Evolutionary conservation across 2,888 invertebrate genomes (phyloP).

Genomic region (Lampropteryx suffumata): DNA sequence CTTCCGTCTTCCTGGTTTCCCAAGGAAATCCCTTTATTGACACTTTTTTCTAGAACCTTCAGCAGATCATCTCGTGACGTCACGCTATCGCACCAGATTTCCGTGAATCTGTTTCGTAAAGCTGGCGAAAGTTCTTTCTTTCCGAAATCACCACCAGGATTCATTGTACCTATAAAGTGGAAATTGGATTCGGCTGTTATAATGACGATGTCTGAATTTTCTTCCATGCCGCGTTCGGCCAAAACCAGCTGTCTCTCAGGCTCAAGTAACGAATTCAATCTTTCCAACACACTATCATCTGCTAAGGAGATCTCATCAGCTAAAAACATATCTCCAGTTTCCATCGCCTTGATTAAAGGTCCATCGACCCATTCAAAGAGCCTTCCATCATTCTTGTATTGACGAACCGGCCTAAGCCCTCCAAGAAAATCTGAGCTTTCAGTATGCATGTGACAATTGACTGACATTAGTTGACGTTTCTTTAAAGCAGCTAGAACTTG

Average conservation of each 20-base stretch:
- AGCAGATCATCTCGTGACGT: conserved; percentile 88
- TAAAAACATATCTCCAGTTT: conserved; percentile 92
- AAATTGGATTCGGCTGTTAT: conserved; percentile 89
- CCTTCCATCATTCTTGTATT: conserved; percentile 82
- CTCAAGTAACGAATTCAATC: conserved; percentile 97
- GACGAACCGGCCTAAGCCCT: conserved; percentile 94
- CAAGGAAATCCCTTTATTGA: conserved; percentile 80
- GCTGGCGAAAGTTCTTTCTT: conserved; percentile 99
- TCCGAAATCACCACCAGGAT: conserved; percentile 99
- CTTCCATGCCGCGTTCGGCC: conserved; percentile 93
- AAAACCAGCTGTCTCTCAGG: conserved; percentile 95
- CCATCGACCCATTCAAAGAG: conserved; percentile 99
- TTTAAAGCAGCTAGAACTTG: conserved; percentile 91
- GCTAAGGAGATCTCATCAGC: conserved; percentile 99
- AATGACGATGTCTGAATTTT: conserved; percentile 81
- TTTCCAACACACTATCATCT: conserved; percentile 98
- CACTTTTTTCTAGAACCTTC: conserved; percentile 91
- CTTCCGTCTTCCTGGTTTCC: conserved; percentile 78
- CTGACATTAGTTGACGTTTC: conserved; percentile 86
- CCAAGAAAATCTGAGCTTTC: conserved; percentile 99
- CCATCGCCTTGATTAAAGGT: conserved; percentile 95
- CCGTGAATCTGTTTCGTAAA: conserved; percentile 97
- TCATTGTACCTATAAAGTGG: conserved; percentile 98
- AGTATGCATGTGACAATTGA: conserved; percentile 99
- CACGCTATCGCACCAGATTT: conserved; percentile 97